Base-by-base conservation (phyloP, 2,797 vertebrate genomes). In the Ciconia nigra region DNA sequence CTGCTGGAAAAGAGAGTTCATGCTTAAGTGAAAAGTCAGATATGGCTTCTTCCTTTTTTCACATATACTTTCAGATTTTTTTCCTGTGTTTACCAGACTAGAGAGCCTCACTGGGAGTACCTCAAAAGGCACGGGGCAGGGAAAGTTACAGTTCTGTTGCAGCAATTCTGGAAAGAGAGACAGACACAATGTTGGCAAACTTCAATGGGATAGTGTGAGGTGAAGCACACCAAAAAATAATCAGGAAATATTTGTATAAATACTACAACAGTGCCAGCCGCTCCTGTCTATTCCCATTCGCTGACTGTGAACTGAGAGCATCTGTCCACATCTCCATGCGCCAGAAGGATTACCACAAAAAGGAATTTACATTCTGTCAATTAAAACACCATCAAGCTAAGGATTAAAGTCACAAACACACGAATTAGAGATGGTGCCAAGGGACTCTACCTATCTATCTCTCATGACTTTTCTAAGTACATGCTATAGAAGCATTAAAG, bases 381-480 rank as follows among this genome's bases (percentile, higher is more conserved):
- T 95, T 97, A 96, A 88, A 94, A 92, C 22, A 28, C 94, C 83
- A 94, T 96, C 91, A 93, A 95, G 77, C 70, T 65, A 93, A 89
- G 86, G 90, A 96, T 97, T 96, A 96, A 96, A 97, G 89, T 88
- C 94, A 96, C 89, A 96, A 96, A 91, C 72, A 89, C 70, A 73
- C 8, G 47, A 96, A 92, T 92, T 94, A 89, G 79, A 82, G 84
- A 80, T 10, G 57, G 88, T 92, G 69, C 72, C 93, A 67, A 67
- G 93, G 89, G 95, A 93, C 73, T 76, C 62, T 83, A 87, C 83
- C 90, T 90, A 74, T 93, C 87, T 54, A 29, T 85, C 86, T 96
- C 83, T 69, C 70, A 74, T 69, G 90, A 74, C 65, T 93, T 90
- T 73, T 92, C 26, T 46, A 89, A 86, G 63, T 78, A 41, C 41